Evolutionary conservation across 1,140 invertebrate genomes (phyloP).

Genomic region (Neodiprion pinetum): DNA sequence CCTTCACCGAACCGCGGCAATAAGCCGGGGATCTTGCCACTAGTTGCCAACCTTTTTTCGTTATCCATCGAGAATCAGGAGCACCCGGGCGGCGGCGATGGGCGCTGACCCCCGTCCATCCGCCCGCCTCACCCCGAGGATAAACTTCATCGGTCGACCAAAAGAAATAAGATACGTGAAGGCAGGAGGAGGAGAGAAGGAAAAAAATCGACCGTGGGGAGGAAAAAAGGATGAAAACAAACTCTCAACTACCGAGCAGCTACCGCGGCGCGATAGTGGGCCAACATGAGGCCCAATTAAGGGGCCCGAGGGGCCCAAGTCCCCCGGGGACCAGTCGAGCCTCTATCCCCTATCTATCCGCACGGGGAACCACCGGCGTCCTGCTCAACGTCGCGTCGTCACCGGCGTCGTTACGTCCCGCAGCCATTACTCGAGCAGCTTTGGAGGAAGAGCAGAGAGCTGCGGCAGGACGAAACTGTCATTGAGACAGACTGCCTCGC

Average conservation of each 20-base stretch:
- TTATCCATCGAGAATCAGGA: conserved; percentile 31
- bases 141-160: conserved; percentile 32
- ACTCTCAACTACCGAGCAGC: conserved; percentile 41
- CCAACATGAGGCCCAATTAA: conserved; percentile 58
- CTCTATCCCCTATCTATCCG: conserved; percentile 36
- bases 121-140: conserved; percentile 38
- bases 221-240: conserved; percentile 25
- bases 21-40: background rate
- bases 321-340: background rate
- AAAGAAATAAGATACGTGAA: conserved; percentile 17
- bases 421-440: background rate
- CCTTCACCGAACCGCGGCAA: background rate
- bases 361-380: conserved; percentile 38
- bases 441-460: no score
- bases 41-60: background rate
- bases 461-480: background rate
- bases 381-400: background rate
- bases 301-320: conserved; percentile 27
- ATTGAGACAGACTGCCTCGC: conserved; percentile 21
- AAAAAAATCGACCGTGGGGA: conserved; percentile 27
- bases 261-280: conserved; percentile 49
- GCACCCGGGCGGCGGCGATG: conserved; percentile 38
- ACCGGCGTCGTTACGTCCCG: background rate
- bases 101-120: conserved; percentile 15
- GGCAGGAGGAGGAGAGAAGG: conserved; percentile 14